A percentile compares a stretch with the other conserved stretches of the same genome.
These are phyloP conservation scores for Drosophila anceps DNA, from an alignment of 2,888 invertebrate genomes.

Conservation along the genomic window DNA sequence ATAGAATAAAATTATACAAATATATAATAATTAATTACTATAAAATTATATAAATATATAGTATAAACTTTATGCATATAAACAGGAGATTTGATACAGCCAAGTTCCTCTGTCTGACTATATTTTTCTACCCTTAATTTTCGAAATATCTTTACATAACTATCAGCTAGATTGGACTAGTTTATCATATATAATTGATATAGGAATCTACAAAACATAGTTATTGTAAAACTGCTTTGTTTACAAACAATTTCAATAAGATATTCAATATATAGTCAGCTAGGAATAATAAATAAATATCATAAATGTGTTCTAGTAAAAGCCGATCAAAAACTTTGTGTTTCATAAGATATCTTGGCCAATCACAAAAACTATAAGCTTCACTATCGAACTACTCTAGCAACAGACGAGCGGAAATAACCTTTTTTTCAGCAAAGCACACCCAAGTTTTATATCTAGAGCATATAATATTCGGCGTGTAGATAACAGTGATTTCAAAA, in stretches of 20 bases:
- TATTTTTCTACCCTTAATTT: no score
- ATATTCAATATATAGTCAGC: background rate
- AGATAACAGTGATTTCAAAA: slow-evolving; percentile 4
- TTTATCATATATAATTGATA: background rate
- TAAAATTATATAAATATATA: no score
- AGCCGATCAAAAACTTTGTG: background rate
- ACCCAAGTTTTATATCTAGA: background rate
- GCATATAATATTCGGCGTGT: slow-evolving; percentile 4
- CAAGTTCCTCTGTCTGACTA: no score
- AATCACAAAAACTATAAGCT: background rate
- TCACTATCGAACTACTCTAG: background rate
- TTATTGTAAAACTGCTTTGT: background rate
- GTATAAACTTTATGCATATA: background rate
- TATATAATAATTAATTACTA: no score
- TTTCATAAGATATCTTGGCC: background rate
- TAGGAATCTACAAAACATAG: background rate
- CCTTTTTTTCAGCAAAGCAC: background rate
- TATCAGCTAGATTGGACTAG: background rate
- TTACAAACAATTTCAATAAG: background rate
- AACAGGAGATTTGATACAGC: no score
- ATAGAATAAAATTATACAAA: background rate
- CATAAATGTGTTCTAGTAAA: background rate
- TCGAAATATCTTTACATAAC: background rate
- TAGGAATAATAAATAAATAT: background rate
- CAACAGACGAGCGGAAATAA: background rate